A percentile compares a stretch with the other conserved stretches of the same genome.
phyloP scores from a whole-genome alignment of 2,888 invertebrate species.

The Aplocera efformata region DNA sequence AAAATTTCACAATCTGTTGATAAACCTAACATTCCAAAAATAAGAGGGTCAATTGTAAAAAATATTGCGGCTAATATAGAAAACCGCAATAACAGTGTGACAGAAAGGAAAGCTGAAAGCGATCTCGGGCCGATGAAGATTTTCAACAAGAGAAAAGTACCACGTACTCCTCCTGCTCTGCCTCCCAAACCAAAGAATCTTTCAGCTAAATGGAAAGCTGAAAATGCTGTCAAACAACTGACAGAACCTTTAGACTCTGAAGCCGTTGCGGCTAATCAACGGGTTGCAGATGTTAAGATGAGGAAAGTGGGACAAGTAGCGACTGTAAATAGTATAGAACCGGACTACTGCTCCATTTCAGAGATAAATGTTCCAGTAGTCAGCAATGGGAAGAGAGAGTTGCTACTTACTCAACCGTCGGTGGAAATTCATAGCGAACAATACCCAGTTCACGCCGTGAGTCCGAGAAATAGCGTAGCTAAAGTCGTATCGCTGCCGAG shows the following conservation, averaged over 20 bases:
- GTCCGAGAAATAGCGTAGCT: slow-evolving; percentile 67
- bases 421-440: slow-evolving; percentile 77
- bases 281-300: slow-evolving; percentile 79
- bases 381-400: slow-evolving; percentile 76
- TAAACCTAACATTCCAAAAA: slow-evolving; percentile 59
- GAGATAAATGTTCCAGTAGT: slow-evolving; percentile 85
- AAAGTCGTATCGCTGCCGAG: slow-evolving; percentile 69
- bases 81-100: slow-evolving; percentile 56
- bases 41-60: slow-evolving; percentile 75
- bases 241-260: slow-evolving; percentile 76
- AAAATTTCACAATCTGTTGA: slow-evolving; percentile 48
- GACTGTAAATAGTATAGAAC: slow-evolving; percentile 77
- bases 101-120: slow-evolving; percentile 71
- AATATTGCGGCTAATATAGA: slow-evolving; percentile 75
- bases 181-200: slow-evolving; percentile 90
- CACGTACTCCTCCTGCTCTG: slow-evolving; percentile 86
- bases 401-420: slow-evolving; percentile 77
- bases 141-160: slow-evolving; percentile 79
- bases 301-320: slow-evolving; percentile 77
- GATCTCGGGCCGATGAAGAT: slow-evolving; percentile 68
- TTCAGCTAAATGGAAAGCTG: slow-evolving; percentile 83
- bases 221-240: slow-evolving; percentile 62
- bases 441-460: slow-evolving; percentile 61
- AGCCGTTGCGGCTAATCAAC: slow-evolving; percentile 80
- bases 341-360: slow-evolving; percentile 89